Base-by-base conservation (phyloP, 2,888 invertebrate species). In the Eulithis prunata region DNA sequence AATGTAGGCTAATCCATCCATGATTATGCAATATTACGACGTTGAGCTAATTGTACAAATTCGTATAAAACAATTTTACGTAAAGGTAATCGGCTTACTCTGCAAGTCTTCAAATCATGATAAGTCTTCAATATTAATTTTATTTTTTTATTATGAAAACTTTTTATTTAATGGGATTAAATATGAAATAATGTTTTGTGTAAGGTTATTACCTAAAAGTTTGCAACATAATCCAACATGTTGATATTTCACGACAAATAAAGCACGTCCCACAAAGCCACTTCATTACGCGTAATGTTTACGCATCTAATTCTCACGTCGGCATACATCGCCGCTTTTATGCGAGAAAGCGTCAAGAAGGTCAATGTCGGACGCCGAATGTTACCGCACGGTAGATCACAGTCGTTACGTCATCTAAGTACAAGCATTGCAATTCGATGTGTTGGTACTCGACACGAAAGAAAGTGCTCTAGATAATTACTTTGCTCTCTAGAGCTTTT, bases 311-410 rank as follows among this genome's bases (percentile, higher is more conserved):
- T 58, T 64, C 55, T 51, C 56, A 57, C 57, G 49, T 55, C 41
- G 54, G 54, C 45, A 21, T 55, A 68, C 32, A 66, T 68, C 67
- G 70, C 66, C 68, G 65, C 60, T 38, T 64, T 53, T 32, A 43
- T 60, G 32, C 69, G 75, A 74, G 79, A 79, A 78, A 79, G 79
- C 70, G 71, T 45, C 71, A 70, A 73, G 72, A 79, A 76, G 79
- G 80, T 80, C 78, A 80, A 78, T 79, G 80, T 66, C 72, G 49
- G 68, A 47, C 66, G 58, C 64, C 73, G 73, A 71, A 72, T 38
- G 59, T 55, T 51, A 56, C 71, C 72, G 72, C 68, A 54, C 62
- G 54, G 78, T 79, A 71, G 71, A 64, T 76, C 77, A 78, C 46
- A 77, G 46, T 6, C 56, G 55, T 68, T 70, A 62, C 68, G 49